These are phyloP conservation scores for Prinia subflava DNA, from an alignment of 2,113 vertebrate genomes.

Conservation along the genomic window DNA sequence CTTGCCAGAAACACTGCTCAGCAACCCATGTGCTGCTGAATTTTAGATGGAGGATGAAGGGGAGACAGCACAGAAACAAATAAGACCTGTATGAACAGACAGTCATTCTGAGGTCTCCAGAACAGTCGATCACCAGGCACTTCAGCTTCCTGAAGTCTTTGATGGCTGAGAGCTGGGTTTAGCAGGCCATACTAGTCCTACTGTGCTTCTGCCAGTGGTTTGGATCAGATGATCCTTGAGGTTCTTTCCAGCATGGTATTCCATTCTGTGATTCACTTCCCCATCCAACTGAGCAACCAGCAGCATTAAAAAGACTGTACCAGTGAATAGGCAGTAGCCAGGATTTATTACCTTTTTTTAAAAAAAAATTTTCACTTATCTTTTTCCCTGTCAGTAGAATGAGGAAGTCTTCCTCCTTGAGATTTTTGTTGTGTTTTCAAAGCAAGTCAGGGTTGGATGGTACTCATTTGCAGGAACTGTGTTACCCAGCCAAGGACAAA, in stretches of 20 bases:
- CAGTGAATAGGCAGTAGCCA: background rate
- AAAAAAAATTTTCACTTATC: background rate
- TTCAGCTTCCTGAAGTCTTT: background rate
- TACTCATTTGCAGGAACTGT: background rate
- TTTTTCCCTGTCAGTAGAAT: background rate
- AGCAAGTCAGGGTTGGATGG: background rate
- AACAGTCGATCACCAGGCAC: background rate
- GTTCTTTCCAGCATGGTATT: background rate
- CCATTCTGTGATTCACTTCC: background rate
- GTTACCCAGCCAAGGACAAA: background rate
- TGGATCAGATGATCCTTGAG: background rate
- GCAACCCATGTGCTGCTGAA: background rate
- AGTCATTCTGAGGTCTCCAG: background rate
- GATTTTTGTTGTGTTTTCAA: background rate
- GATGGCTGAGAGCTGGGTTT: background rate
- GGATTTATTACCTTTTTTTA: background rate
- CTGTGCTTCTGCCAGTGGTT: background rate
- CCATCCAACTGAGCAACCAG: accelerated
- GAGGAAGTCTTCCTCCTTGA: background rate
- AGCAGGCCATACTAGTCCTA: background rate
- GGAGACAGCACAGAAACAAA: background rate
- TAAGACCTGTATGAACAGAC: background rate
- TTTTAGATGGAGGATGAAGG: background rate
- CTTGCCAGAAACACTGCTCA: slow-evolving; percentile 24
- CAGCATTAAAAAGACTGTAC: background rate